Base-by-base conservation (phyloP, 2,888 invertebrate genomes). In the Aquatica leii region DNA sequence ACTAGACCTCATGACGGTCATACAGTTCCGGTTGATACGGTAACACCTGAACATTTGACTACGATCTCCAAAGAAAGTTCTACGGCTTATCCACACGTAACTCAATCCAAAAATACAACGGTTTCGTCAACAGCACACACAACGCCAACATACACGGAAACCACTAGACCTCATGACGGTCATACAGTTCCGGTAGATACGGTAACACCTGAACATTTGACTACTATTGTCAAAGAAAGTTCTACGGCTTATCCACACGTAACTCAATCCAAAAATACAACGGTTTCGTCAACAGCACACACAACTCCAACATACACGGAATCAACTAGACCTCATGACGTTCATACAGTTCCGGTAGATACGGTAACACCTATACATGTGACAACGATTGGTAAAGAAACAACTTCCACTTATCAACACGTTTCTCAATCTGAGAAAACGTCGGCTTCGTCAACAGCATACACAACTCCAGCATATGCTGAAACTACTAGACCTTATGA, bases 91-190 rank as follows among this genome's bases (percentile, higher is more conserved):
- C 2, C 24, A 6, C 24, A 24, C 6, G 24, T 6, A 4, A 24
- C 6, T 24, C 6, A 2, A 46, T 14, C 14, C 9, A n/a, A 20
- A 31, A 18, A 31, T 5, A 20, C 48, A 9, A 34, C 48, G 0
- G 24, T 4, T 6, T 3, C 57, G n/a, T n/a, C 34, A 0, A 35
- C 17, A 2, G 50, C 49, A 20, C 20, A 58, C n/a, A 58, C 63
- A n/a, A 31, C 65, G 11, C 43, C 17, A 1, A 24, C 2, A 24
- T 6, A 24, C 2, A 11, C 62, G 6, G 12, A 18, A 40, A 18
- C 49, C 1, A 49, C 49, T 8, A 1, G 12, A 24, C 49, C 49
- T 6, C 20, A 20, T 6, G 24, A 20, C n/a, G 31, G 17, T 24
- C 17, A 56, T 4, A 20, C 56, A 15, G 46, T 31, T 0, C 56